These are phyloP conservation scores for Drosophila nigricruria DNA, from an alignment of 2,888 invertebrate genomes.

Conservation along the genomic window DNA sequence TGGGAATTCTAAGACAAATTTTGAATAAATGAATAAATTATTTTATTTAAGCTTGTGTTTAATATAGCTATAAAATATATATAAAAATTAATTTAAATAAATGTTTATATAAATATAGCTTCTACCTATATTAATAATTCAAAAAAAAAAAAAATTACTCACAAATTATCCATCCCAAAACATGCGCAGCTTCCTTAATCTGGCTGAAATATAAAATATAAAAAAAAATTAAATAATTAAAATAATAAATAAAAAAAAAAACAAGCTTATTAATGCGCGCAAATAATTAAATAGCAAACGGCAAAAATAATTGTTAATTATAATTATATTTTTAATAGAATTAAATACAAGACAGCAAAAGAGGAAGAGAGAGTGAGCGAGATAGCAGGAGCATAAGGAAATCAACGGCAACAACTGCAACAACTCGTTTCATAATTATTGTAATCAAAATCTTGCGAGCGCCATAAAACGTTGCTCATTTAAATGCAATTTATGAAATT, in stretches of 20 bases:
- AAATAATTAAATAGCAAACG: slow-evolving; percentile 12
- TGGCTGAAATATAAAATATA: slow-evolving; percentile 6
- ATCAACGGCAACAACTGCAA: slow-evolving; percentile 31
- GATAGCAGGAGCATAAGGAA: slow-evolving; percentile 38
- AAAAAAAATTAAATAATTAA: background rate
- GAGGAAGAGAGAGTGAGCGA: background rate
- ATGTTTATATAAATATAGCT: no score
- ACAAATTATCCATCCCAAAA: background rate
- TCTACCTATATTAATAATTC: background rate
- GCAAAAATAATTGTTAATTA: slow-evolving; percentile 21
- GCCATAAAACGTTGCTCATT: slow-evolving; percentile 44
- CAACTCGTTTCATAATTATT: slow-evolving; percentile 47
- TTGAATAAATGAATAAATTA: no score
- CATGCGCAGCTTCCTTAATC: slow-evolving; percentile 17
- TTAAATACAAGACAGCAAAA: slow-evolving; percentile 19
- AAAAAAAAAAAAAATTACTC: slow-evolving; percentile 2
- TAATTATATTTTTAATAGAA: slow-evolving; percentile 32
- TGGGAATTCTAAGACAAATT: no score
- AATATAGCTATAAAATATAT: no score
- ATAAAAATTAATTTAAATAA: no score
- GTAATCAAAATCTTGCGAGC: slow-evolving; percentile 41
- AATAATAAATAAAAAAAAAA: background rate
- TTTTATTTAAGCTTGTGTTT: no score
- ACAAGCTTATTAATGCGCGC: slow-evolving; percentile 4
- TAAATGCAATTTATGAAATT: slow-evolving; percentile 53